These are phyloP conservation scores for Coregonus suidteri DNA, from an alignment of 2,797 vertebrate genomes.

Conservation along the genomic window DNA sequence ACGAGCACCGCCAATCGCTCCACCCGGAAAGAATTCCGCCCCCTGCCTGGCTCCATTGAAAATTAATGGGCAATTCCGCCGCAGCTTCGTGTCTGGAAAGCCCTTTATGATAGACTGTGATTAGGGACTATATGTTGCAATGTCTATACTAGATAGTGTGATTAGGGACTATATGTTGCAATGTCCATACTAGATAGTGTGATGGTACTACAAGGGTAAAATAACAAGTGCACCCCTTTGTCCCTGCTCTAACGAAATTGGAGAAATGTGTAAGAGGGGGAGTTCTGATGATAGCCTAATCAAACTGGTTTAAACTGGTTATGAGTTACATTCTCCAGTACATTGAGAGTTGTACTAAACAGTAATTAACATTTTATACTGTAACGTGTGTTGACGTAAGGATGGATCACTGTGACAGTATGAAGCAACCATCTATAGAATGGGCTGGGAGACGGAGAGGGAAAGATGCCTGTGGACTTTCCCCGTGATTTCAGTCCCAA, in stretches of 20 bases:
- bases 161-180: constrained; percentile 12
- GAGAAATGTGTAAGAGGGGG: constrained; percentile 5
- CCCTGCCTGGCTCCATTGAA: no score
- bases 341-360: background rate
- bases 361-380: no score
- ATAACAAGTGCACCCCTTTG: constrained; percentile 15
- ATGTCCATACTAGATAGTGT: background rate
- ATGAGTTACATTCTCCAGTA: constrained; percentile 27
- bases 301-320: constrained; percentile 45
- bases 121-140: constrained; percentile 13
- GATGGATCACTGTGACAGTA: no score
- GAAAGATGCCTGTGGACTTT: constrained; percentile 31
- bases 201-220: background rate
- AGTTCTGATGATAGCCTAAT: constrained; percentile 53
- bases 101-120: no score
- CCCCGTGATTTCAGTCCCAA: background rate
- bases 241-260: constrained; percentile 7
- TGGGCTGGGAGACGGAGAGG: constrained; percentile 18
- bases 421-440: no score
- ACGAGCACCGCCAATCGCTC: no score
- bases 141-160: background rate
- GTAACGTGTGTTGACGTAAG: no score
- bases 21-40: no score
- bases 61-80: no score
- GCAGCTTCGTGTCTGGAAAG: no score